Conservation (phyloP, 2,113 vertebrate genomes). For the Danio rerio region GRCz12tu NC_133181.1:7585001-7585500, state of each 20-base stretch:
- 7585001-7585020: slow-evolving; percentile 31
- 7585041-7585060: slow-evolving; percentile 31
- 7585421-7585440: too few relatives aligned
- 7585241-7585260: slow-evolving; percentile 19
- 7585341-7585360: slow-evolving; percentile 13
- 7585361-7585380: neutral
- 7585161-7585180: slow-evolving; percentile 33
- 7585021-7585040: slow-evolving; percentile 25
- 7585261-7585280: slow-evolving; percentile 29
- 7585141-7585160: slow-evolving; percentile 28
- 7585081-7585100: slow-evolving; percentile 39
- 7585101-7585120: slow-evolving; percentile 43
- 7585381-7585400: neutral
- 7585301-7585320: slow-evolving; percentile 45
- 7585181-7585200: neutral
- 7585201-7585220: too few relatives aligned
- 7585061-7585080: slow-evolving; percentile 39
- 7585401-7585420: neutral
- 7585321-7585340: slow-evolving; percentile 36
- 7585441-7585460: too few relatives aligned
- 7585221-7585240: slow-evolving; percentile 8
- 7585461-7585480: too few relatives aligned
- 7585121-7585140: slow-evolving; percentile 44
- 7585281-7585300: slow-evolving; percentile 22
- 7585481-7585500: too few relatives aligned